Base-by-base conservation (phyloP, 2,888 invertebrate genomes). In the Petrolisthes manimaculis region DNA sequence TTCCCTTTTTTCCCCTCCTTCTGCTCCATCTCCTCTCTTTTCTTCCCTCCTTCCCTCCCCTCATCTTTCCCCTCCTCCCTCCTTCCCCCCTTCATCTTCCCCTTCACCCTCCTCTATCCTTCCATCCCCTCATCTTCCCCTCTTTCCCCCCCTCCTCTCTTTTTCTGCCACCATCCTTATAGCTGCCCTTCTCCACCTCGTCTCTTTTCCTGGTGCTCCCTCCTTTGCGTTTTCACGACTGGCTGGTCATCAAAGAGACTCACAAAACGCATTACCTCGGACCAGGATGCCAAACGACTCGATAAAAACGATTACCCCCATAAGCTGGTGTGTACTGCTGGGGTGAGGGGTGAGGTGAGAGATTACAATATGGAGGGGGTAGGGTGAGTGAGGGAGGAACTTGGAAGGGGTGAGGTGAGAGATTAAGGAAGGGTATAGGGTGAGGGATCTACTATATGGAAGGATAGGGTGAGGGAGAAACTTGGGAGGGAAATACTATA, bases 241-340 rank as follows among this genome's bases (percentile, higher is more conserved):
- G 71, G 86, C 71, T 86, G 86, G n/a, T 54, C 80, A 80, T 74
- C 74, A 74, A 86, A 86, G 79, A 80, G 56, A n/a, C 55, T 12
- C 86, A 86, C 86, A 86, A 74, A 86, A 86, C 86, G 56, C 86
- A 56, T 81, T 86, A 86, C 86, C 54, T n/a, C 37, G 75, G 80
- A 80, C 80, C 54, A 78, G 24, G 80, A 71, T 80, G 74, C 86
- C 86, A 86, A 86, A 74, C 86, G 86, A 86, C 86, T 80, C 86
- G 86, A 86, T 86, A 86, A 86, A 86, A 79, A 79, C 80, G 86
- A 86, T 86, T 86, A 86, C 37, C n/a, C n/a, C 55, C 79, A 53
- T 84, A 85, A 85, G 79, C 79, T 53, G 37, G 4, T 5, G 74
- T 69, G 24, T 83, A 18, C n/a, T n/a, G n/a, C n/a, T n/a, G n/a